Conservation (phyloP, 2,888 invertebrate species). For the Thymelicus lineola region DNA sequence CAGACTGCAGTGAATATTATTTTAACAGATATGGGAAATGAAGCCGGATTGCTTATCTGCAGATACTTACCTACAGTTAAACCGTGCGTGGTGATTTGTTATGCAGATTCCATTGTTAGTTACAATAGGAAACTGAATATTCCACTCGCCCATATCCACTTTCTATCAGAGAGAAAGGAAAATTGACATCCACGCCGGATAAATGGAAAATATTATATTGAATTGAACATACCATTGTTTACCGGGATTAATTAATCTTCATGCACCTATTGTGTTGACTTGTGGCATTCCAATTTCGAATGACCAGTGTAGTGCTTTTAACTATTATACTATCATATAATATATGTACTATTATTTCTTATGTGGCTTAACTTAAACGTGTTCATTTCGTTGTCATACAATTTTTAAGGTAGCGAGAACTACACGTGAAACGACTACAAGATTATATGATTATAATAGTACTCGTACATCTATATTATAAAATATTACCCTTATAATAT, state of each 20-base stretch:
- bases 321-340: too few relatives aligned
- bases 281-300: not conserved
- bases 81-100: conserved; percentile 16
- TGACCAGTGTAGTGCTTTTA: too few relatives aligned
- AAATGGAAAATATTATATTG: not conserved
- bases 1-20: too few relatives aligned
- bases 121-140: conserved; percentile 26
- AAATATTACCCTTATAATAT: too few relatives aligned
- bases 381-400: too few relatives aligned
- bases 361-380: too few relatives aligned
- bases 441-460: too few relatives aligned
- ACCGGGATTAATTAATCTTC: conserved; percentile 4
- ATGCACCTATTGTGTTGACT: not conserved
- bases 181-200: conserved; percentile 8
- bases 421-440: too few relatives aligned
- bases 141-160: conserved; percentile 23
- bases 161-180: conserved; percentile 32
- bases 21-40: not conserved
- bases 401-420: too few relatives aligned
- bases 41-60: not conserved
- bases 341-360: too few relatives aligned
- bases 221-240: conserved; percentile 4
- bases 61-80: conserved; percentile 18
- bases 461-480: too few relatives aligned
- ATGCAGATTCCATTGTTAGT: conserved; percentile 35